A percentile compares a stretch with the other conserved stretches of the same genome.
Conservation (phyloP, 2,888 invertebrate species). For the Acronicta aceris region DNA sequence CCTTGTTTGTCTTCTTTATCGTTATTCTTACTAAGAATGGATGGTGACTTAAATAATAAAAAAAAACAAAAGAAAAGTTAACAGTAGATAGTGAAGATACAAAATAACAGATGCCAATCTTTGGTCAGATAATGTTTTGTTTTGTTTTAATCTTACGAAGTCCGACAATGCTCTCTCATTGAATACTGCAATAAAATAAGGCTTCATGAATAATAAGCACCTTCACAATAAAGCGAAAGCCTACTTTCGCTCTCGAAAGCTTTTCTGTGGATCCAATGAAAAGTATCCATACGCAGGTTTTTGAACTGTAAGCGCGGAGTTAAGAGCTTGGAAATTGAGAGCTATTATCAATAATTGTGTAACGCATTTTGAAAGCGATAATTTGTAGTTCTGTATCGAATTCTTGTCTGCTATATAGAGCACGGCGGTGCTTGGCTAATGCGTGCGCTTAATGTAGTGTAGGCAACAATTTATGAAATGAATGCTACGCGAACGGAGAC, state of each 20-base stretch:
- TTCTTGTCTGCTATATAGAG: slow-evolving; percentile 74
- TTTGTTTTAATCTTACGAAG: slow-evolving; percentile 11
- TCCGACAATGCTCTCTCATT: slow-evolving; percentile 46
- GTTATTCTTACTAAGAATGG: slow-evolving; percentile 19
- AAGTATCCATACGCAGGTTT: slow-evolving; percentile 50
- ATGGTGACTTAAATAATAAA: slow-evolving; percentile 27
- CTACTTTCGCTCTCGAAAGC: slow-evolving; percentile 60
- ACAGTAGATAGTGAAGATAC: slow-evolving; percentile 11
- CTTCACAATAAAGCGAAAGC: slow-evolving; percentile 49
- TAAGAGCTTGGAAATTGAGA: slow-evolving; percentile 55
- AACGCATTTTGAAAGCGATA: slow-evolving; percentile 70
- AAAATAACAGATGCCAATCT: slow-evolving; percentile 8
- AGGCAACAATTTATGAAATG: slow-evolving; percentile 54
- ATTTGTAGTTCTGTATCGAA: slow-evolving; percentile 71
- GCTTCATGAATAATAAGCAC: slow-evolving; percentile 48
- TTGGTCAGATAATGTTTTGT: slow-evolving; percentile 8
- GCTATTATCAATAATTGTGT: slow-evolving; percentile 67
- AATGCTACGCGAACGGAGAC: slow-evolving; percentile 38
- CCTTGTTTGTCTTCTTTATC: slow-evolving; percentile 57
- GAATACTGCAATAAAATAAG: slow-evolving; percentile 56
- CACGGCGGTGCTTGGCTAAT: slow-evolving; percentile 44
- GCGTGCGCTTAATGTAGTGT: slow-evolving; percentile 36
- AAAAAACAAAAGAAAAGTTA: slow-evolving; percentile 19
- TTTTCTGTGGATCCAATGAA: slow-evolving; percentile 55
- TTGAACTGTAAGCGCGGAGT: slow-evolving; percentile 54